Evolutionary conservation across 2,113 vertebrate genomes (phyloP).

Genomic region (Platichthys flesus): DNA sequence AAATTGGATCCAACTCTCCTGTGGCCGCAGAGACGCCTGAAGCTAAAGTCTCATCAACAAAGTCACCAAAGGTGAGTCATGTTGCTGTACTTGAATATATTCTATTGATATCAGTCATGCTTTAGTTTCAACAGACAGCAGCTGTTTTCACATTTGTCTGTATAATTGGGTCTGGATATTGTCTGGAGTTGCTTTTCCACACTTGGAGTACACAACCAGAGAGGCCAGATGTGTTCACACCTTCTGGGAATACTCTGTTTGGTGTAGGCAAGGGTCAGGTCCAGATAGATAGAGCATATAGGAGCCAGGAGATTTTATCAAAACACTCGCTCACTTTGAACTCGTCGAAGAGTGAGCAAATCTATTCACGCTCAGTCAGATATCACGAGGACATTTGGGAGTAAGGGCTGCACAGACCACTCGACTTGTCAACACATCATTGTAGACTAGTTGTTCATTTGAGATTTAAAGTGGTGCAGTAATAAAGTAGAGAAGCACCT

Average conservation of each 20-base stretch:
- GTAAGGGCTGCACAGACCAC: too few relatives aligned
- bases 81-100: neutral
- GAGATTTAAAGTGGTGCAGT: too few relatives aligned
- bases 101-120: neutral
- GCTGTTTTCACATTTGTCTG: neutral
- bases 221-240: neutral
- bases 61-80: conserved; percentile 51
- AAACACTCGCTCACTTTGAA: too few relatives aligned
- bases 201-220: neutral
- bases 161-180: neutral
- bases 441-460: too few relatives aligned
- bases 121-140: neutral
- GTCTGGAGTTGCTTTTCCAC: neutral
- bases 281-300: neutral
- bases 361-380: too few relatives aligned
- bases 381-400: too few relatives aligned
- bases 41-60: neutral
- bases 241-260: neutral
- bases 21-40: neutral
- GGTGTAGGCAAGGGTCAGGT: neutral
- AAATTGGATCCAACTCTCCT: neutral
- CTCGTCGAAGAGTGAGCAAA: too few relatives aligned
- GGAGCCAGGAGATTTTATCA: too few relatives aligned
- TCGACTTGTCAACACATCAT: too few relatives aligned
- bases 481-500: too few relatives aligned